A percentile compares a stretch with the other conserved stretches of the same genome.
These are phyloP conservation scores for Conomelus anceps DNA, from an alignment of 2,888 invertebrate species.

Conservation along the genomic window DNA sequence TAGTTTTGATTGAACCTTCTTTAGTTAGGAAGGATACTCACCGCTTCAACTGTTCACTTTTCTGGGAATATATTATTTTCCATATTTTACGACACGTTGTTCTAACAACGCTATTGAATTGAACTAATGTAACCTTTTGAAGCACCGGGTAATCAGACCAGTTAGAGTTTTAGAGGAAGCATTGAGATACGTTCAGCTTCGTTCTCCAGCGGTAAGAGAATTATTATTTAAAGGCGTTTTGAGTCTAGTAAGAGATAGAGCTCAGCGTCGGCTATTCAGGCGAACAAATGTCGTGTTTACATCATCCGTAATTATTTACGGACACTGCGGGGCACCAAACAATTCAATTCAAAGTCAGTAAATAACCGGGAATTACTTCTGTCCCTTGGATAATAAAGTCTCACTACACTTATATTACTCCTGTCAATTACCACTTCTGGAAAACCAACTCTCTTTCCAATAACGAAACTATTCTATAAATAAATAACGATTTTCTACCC, in stretches of 20 bases:
- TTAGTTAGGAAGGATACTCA: neutral
- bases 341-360: constrained; percentile 2
- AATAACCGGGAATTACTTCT: neutral
- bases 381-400: neutral
- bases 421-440: neutral
- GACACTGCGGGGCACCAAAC: constrained; percentile 1
- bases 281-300: neutral
- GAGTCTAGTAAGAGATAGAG: neutral
- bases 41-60: neutral
- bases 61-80: neutral
- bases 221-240: neutral
- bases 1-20: neutral
- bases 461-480: neutral
- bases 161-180: neutral
- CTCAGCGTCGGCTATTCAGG: neutral
- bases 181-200: neutral
- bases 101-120: neutral
- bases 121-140: neutral
- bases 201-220: neutral
- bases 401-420: neutral
- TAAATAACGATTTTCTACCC: neutral
- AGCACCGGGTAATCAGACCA: neutral
- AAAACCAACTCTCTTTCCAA: neutral
- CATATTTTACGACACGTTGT: neutral
- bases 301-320: neutral